Base-by-base conservation (phyloP, 2,888 invertebrate species). In the Xestia sexstrigata region DNA sequence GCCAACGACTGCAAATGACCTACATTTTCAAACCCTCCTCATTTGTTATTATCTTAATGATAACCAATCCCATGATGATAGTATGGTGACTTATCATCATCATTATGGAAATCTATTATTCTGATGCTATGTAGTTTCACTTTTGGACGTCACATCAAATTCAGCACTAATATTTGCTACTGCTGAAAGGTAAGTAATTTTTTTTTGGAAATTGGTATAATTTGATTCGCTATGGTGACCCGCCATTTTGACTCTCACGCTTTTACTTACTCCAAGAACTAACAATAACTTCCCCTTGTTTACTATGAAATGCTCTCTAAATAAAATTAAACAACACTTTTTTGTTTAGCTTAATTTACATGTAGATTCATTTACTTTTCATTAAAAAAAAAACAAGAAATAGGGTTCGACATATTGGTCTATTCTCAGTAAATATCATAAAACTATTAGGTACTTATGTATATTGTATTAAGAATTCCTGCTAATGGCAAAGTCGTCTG, bases 401-500 rank as follows among this genome's bases (percentile, higher is more conserved):
- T 70, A 62, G 2, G 0, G 9, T 39, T 45, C 60, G 30, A 47
- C 55, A 69, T 49, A 47, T 69, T 70, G 11, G 68, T 65, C 35
- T 72, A 72, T 83, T 74, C 79, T 79, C 26, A 49, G 68, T 72
- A 71, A 65, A 65, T 60, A 63, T 17, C 62, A 84, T 73, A 67
- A 63, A 74, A 68, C 11, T 58, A 69, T 42, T 75, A 69, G 60
- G 26, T 75, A 35, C 35, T 5, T 35, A 69, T 58, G 52, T 63
- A 72, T 72, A 63, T 45, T 75, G 67, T 70, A 70, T 70, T 71
- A 65, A 71, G 76, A 83, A 87, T 85, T 81, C 70, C 63, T 65
- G 81, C 74, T 70, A 79, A 69, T 75, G 71, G 63, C 87, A 87
- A 86, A 79, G 86, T 87, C 86, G 81, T 79, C 69, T 42, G 71